These are phyloP conservation scores for Rachycentron canadum DNA, from an alignment of 2,797 vertebrate species.

Conservation along the genomic window DNA sequence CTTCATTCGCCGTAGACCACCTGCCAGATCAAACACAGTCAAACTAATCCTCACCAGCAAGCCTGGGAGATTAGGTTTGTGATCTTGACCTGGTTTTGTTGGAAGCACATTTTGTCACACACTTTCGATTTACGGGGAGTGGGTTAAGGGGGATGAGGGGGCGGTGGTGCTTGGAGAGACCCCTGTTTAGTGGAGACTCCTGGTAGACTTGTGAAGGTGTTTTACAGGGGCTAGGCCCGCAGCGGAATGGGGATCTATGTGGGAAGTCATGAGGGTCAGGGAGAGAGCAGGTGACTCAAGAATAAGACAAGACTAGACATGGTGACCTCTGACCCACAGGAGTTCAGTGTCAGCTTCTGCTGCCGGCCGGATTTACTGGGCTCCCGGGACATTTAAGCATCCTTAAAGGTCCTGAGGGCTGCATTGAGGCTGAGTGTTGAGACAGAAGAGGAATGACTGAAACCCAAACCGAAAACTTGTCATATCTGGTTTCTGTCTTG, in stretches of 20 bases:
- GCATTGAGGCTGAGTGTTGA: conserved; percentile 8
- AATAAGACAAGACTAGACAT: conserved; percentile 56
- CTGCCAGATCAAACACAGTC: conserved; percentile 78
- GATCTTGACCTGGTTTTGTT: conserved; percentile 72
- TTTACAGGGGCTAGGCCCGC: conserved; percentile 22
- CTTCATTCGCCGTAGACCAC: conserved; percentile 60
- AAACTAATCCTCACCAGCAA: conserved; percentile 75
- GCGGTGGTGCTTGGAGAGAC: conserved; percentile 6
- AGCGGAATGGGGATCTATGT: conserved; percentile 30
- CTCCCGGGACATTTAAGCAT: conserved; percentile 45
- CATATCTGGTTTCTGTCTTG: conserved; percentile 47
- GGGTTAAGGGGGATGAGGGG: conserved; percentile 1
- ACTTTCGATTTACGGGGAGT: conserved; percentile 53
- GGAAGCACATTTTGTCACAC: conserved; percentile 64
- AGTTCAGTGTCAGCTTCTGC: conserved; percentile 58
- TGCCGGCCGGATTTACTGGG: conserved; percentile 55
- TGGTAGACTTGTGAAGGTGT: conserved; percentile 42
- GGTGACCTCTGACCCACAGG: conserved; percentile 60
- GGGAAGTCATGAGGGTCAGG: conserved; percentile 1
- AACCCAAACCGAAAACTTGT: conserved; percentile 44
- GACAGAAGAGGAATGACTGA: conserved; percentile 17
- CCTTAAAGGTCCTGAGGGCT: conserved; percentile 40
- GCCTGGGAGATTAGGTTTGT: conserved; percentile 68
- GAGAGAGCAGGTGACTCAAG: conserved; percentile 54
- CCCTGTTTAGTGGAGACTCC: conserved; percentile 13